Evolutionary conservation across 2,797 vertebrate species (phyloP).

Genomic region (Sciurus carolinensis): DNA sequence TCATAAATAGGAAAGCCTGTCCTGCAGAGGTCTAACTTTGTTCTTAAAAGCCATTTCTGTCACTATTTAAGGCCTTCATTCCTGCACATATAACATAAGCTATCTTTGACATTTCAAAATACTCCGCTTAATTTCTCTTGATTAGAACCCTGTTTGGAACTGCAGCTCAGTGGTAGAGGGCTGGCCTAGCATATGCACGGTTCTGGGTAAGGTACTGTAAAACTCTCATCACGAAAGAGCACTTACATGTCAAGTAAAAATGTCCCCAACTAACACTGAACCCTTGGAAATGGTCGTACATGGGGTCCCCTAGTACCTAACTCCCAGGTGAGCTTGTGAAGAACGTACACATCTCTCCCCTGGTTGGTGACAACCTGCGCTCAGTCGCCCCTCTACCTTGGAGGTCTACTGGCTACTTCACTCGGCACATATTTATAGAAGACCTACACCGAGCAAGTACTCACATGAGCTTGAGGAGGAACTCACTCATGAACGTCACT

Average conservation of each 20-base stretch:
- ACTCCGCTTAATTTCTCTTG: slow-evolving; percentile 64
- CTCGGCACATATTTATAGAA: background rate
- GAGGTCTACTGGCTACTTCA: background rate
- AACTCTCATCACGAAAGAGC: slow-evolving; percentile 52
- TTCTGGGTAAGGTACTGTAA: background rate
- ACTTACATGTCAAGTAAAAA: slow-evolving; percentile 61
- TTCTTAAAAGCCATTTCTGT: too few relatives aligned
- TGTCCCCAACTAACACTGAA: slow-evolving; percentile 26
- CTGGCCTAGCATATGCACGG: too few relatives aligned
- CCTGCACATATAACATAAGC: too few relatives aligned
- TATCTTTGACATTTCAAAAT: slow-evolving; percentile 66
- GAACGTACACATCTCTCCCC: background rate
- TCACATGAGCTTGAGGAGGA: background rate
- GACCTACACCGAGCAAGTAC: background rate
- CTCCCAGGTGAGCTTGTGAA: background rate
- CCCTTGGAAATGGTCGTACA: background rate
- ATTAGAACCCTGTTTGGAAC: slow-evolving; percentile 52
- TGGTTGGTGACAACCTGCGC: background rate
- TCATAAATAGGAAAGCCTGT: too few relatives aligned
- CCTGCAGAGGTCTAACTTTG: too few relatives aligned
- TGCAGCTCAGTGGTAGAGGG: too few relatives aligned
- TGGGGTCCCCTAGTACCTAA: background rate
- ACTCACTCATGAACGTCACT: background rate
- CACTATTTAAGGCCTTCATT: too few relatives aligned
- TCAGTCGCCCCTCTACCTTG: background rate